Conservation (phyloP, 1,140 invertebrate genomes). For the Drosophila guanche region DNA sequence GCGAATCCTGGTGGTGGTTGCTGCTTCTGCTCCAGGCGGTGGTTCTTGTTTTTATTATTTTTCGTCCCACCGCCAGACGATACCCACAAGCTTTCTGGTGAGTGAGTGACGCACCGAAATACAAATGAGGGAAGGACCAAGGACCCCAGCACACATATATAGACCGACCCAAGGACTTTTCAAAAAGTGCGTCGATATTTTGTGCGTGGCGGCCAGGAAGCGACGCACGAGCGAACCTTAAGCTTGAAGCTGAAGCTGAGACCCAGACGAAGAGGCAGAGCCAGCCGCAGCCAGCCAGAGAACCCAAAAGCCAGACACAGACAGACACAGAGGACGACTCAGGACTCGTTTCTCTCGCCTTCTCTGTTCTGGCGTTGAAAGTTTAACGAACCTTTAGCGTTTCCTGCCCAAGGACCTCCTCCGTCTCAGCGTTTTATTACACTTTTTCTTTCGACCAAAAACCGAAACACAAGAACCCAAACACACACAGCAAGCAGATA, state of each 20-base stretch:
- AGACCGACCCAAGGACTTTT: slow-evolving; percentile 55
- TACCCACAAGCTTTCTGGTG: slow-evolving; percentile 64
- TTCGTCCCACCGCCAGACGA: slow-evolving; percentile 72
- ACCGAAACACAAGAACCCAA: slow-evolving; percentile 18
- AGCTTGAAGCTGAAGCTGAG: slow-evolving; percentile 46
- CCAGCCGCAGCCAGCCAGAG: slow-evolving; percentile 20
- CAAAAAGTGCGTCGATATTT: slow-evolving; percentile 80
- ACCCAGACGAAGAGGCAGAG: slow-evolving; percentile 42
- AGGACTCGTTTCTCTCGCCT: slow-evolving; percentile 31
- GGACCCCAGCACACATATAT: slow-evolving; percentile 15
- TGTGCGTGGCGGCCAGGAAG: slow-evolving; percentile 79
- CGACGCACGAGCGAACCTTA: slow-evolving; percentile 43
- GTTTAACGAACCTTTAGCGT: slow-evolving; percentile 76
- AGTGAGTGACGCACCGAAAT: slow-evolving; percentile 60
- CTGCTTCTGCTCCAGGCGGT: slow-evolving; percentile 53
- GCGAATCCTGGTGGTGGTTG: slow-evolving; percentile 48
- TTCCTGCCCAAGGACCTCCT: slow-evolving; percentile 62
- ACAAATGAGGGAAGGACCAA: slow-evolving; percentile 59
- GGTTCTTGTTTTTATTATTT: slow-evolving; percentile 48
- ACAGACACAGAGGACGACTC: slow-evolving; percentile 35
- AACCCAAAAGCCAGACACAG: slow-evolving; percentile 19
- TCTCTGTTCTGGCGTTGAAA: slow-evolving; percentile 37
- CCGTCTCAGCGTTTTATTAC: slow-evolving; percentile 55
- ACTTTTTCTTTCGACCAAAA: slow-evolving; percentile 54
- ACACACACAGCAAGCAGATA: not conserved